Evolutionary conservation across 2,113 vertebrate genomes (phyloP), one percentile per base, ranked within the genome.

Genomic region (Hystrix cristata): DNA sequence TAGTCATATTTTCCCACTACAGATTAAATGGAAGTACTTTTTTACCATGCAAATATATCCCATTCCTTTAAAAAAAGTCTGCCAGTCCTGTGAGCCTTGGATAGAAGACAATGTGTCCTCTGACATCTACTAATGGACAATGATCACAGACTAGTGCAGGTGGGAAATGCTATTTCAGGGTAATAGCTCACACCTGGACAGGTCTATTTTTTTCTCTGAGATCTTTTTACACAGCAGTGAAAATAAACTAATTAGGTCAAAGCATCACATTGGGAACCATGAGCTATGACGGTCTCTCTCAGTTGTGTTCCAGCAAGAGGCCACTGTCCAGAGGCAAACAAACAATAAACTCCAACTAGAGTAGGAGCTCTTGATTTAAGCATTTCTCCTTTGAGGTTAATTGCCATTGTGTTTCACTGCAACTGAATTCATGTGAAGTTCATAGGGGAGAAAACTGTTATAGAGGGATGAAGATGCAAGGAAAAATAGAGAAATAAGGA

Each of bases 171-270:
- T 97, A 95, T 98, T 97, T 97, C 78, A 95, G 94, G 90, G 96
- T 95, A 97, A 97, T 91, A 97, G 95, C 96, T 97, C 97, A 97
- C 97, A 97, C 97, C 95, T 97, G 97, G 95, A 97, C 95, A 95
- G 87, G 81, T 95, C 96, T 97, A 95, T 97, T 97, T 97, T 95
- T 96, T 97, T 97, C 72, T 67, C 94, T 94, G 62, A 79, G 94
- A 94, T 86, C 92, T 79, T 97, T 98, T 95, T 94, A 92, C 95
- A 97, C 90, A 97, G 96, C 38, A 21, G 94, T 94, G 95, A 97
- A 97, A 97, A 97, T 95, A 97, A 97, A 96, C 90, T 97, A 97
- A 98, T 98, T 97, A 98, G 97, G 97, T 97, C 94, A 98, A 97
- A 97, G 94, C 84, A 69, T 94, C 96, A 97, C 90, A 91, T 82